phyloP scores from a whole-genome alignment of 1,140 invertebrate species.

The Bombus terrestris region DNA sequence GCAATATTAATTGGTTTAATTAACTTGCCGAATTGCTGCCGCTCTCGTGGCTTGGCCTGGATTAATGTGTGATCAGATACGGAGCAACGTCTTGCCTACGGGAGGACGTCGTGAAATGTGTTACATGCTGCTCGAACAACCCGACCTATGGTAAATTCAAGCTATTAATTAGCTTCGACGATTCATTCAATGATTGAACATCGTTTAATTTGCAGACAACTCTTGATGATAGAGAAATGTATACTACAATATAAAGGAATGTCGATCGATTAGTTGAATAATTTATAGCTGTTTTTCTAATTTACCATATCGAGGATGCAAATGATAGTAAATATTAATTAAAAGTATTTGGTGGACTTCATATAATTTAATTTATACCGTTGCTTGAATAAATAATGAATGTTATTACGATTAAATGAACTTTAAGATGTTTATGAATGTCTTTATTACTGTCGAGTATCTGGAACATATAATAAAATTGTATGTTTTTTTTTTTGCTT shows the following conservation, averaged over 20 bases:
- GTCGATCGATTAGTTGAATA: not conserved
- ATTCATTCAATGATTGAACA: slow-evolving; percentile 53
- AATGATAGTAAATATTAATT: no score
- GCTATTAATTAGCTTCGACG: slow-evolving; percentile 51
- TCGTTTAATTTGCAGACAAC: slow-evolving; percentile 22
- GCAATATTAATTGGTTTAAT: slow-evolving; percentile 68
- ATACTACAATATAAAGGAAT: not conserved
- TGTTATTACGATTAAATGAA: no score
- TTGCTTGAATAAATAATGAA: no score
- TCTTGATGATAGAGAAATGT: not conserved
- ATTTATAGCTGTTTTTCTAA: not conserved
- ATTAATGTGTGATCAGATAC: slow-evolving; percentile 63
- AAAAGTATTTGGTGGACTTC: no score
- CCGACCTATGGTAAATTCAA: slow-evolving; percentile 13
- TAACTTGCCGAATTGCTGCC: slow-evolving; percentile 62
- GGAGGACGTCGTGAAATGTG: slow-evolving; percentile 30
- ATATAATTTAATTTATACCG: no score
- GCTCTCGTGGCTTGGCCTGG: slow-evolving; percentile 47
- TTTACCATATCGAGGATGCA: not conserved
- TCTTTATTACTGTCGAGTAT: not conserved
- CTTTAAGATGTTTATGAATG: not conserved
- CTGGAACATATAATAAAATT: not conserved
- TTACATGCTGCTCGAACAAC: slow-evolving; percentile 9
- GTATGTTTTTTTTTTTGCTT: not conserved
- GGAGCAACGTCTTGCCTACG: slow-evolving; percentile 42